Percentiles rank a stretch among this genome's conserved stretches.
Conservation (phyloP, 2,888 invertebrate species). For the Himalopsyche anomala region DNA sequence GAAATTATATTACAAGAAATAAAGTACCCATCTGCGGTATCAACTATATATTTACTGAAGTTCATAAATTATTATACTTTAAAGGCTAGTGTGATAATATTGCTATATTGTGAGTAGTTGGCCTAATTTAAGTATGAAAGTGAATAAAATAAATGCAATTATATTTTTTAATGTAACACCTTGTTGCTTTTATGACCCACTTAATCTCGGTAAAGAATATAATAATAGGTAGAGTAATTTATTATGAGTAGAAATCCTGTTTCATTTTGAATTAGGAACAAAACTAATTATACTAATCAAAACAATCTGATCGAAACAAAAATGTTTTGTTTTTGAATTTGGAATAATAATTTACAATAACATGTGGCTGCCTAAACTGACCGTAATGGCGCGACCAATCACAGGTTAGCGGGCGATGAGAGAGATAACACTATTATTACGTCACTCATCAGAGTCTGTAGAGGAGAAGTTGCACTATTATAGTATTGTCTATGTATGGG, state of each 20-base stretch:
- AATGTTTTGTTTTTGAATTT: conserved; percentile 54
- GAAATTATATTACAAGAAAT: no score
- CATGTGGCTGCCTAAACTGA: conserved; percentile 23
- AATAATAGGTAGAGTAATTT: background rate
- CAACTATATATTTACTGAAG: no score
- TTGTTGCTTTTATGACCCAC: no score
- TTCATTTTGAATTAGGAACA: conserved; percentile 22
- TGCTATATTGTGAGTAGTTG: no score
- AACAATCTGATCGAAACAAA: conserved; percentile 9
- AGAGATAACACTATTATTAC: conserved; percentile 43
- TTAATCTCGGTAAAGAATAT: no score
- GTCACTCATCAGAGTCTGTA: conserved; percentile 5
- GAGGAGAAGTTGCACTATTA: conserved; percentile 25
- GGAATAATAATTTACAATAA: conserved; percentile 51
- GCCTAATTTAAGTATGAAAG: no score
- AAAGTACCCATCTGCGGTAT: no score
- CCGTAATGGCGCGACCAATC: conserved; percentile 52
- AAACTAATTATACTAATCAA: background rate
- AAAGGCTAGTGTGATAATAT: no score
- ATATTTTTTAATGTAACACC: no score
- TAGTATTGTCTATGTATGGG: background rate
- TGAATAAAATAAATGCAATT: no score
- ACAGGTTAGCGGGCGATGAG: conserved; percentile 48
- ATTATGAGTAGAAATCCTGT: background rate
- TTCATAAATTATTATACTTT: no score